These are phyloP conservation scores for Bombus confusus DNA, from an alignment of 1,140 invertebrate genomes.

Conservation along the genomic window DNA sequence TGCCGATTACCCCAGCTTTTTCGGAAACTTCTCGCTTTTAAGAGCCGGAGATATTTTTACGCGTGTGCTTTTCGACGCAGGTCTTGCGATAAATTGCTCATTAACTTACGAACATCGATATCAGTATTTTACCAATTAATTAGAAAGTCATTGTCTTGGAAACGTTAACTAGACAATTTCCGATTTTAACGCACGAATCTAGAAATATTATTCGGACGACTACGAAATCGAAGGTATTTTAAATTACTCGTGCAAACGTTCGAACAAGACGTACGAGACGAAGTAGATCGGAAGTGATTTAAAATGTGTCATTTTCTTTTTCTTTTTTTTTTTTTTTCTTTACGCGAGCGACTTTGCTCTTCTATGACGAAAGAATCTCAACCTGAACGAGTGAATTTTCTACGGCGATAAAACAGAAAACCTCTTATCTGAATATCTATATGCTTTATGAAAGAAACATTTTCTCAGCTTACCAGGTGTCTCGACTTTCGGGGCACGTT, in stretches of 20 bases:
- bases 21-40: neutral
- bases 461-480: slow-evolving; percentile 72
- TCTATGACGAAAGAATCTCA: neutral
- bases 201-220: neutral
- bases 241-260: neutral
- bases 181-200: neutral
- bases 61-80: neutral
- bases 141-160: neutral
- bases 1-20: neutral
- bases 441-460: neutral
- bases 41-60: neutral
- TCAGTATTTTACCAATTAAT: neutral
- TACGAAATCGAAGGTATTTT: neutral
- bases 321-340: too few species aligned
- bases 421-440: neutral
- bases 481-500: slow-evolving; percentile 77
- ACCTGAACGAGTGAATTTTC: neutral
- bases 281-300: too few species aligned
- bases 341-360: too few species aligned
- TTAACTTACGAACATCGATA: too few species aligned
- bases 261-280: too few species aligned
- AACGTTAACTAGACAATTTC: neutral
- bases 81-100: neutral
- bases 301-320: too few species aligned
- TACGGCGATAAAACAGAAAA: too few species aligned